These are phyloP conservation scores for Stenoptilia bipunctidactyla DNA, from an alignment of 2,888 invertebrate genomes.

Conservation along the genomic window DNA sequence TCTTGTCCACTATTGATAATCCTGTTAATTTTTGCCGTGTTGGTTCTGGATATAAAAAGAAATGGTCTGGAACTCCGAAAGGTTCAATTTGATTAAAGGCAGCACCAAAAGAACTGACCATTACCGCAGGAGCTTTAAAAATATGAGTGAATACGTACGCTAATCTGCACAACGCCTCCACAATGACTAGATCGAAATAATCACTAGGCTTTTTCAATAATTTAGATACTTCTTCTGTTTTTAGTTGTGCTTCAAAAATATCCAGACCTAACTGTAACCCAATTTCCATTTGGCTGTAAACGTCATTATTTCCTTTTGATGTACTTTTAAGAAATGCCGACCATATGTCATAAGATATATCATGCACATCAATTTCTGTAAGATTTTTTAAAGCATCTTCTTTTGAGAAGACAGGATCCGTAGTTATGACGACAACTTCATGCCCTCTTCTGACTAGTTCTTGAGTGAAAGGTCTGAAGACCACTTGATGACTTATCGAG, in stretches of 20 bases:
- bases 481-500: constrained; percentile 55
- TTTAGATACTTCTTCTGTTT: constrained; percentile 18
- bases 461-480: constrained; percentile 37
- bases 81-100: constrained; percentile 9
- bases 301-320: constrained; percentile 13
- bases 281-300: constrained; percentile 6
- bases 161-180: constrained; percentile 21
- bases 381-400: constrained; percentile 31
- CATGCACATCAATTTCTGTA: constrained; percentile 43
- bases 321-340: constrained; percentile 9
- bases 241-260: constrained; percentile 20
- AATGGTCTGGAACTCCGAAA: constrained; percentile 21
- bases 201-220: constrained; percentile 18
- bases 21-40: constrained; percentile 18
- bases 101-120: constrained; percentile 25
- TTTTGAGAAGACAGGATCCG: constrained; percentile 36
- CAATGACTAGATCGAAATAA: constrained; percentile 26
- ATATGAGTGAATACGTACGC: constrained; percentile 20
- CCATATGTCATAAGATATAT: constrained; percentile 27
- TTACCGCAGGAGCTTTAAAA: constrained; percentile 26
- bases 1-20: constrained; percentile 22
- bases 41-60: constrained; percentile 17
- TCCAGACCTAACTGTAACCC: constrained; percentile 1
- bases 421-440: constrained; percentile 43
- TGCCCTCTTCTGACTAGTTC: constrained; percentile 53